These are phyloP conservation scores for Athalia cordata DNA, from an alignment of 2,888 invertebrate genomes.

Conservation along the genomic window DNA sequence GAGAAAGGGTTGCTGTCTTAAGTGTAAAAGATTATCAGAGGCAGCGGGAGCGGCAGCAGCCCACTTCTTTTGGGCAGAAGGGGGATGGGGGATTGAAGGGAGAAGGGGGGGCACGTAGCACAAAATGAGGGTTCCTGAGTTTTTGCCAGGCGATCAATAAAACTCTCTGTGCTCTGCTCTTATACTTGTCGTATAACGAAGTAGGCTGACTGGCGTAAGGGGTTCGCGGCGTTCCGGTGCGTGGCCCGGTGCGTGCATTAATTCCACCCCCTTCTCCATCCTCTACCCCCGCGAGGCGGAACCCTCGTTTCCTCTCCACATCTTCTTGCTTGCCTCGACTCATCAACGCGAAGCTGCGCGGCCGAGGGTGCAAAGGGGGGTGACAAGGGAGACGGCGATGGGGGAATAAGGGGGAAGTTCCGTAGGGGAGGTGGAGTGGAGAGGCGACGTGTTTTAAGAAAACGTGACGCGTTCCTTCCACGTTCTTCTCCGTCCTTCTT, in stretches of 20 bases:
- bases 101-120: slow-evolving; percentile 69
- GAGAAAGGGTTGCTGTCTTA: slow-evolving; percentile 62
- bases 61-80: slow-evolving; percentile 62
- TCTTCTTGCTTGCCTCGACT: slow-evolving; percentile 65
- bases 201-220: slow-evolving; percentile 47
- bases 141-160: slow-evolving; percentile 74
- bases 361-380: slow-evolving; percentile 29
- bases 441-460: slow-evolving; percentile 57
- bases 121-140: slow-evolving; percentile 74
- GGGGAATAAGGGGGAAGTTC: slow-evolving; percentile 48
- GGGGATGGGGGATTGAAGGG: slow-evolving; percentile 44
- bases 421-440: slow-evolving; percentile 47
- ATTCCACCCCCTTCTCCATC: slow-evolving; percentile 63
- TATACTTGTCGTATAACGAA: slow-evolving; percentile 72
- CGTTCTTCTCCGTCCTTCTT: slow-evolving; percentile 44
- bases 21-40: slow-evolving; percentile 70
- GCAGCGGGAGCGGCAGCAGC: slow-evolving; percentile 57
- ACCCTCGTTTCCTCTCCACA: slow-evolving; percentile 58
- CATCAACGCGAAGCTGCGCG: slow-evolving; percentile 61
- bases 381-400: slow-evolving; percentile 36
- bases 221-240: slow-evolving; percentile 62
- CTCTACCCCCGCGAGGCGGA: slow-evolving; percentile 48
- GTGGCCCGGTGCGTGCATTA: slow-evolving; percentile 71
- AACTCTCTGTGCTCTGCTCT: slow-evolving; percentile 72
- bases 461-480: slow-evolving; percentile 51